Evolutionary conservation across 2,888 invertebrate genomes (phyloP).

Genomic region (Caenorhabditis japonica): DNA sequence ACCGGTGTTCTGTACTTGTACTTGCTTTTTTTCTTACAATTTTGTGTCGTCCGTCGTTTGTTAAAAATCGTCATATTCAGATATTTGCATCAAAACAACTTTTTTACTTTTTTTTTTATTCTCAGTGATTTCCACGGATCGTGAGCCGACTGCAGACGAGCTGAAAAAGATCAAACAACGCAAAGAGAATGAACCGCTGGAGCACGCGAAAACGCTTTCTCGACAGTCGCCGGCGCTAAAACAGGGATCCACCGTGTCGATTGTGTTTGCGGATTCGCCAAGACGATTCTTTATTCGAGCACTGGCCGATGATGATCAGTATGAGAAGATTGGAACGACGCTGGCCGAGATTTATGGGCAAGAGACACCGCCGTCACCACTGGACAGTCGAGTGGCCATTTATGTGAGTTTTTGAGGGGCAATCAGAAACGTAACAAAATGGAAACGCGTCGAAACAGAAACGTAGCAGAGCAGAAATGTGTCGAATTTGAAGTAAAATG

Average conservation of each 20-base stretch:
- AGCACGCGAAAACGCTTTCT: slow-evolving; percentile 53
- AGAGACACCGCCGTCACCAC: slow-evolving; percentile 32
- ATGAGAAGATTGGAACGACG: slow-evolving; percentile 44
- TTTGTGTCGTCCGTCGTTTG: no score
- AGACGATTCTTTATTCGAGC: slow-evolving; percentile 40
- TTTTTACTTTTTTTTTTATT: no score
- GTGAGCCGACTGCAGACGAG: slow-evolving; percentile 53
- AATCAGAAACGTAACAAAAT: no score
- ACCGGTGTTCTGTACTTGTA: slow-evolving; percentile 7
- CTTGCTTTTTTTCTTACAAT: background rate
- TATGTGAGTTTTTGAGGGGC: slow-evolving; percentile 44
- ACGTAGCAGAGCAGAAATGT: no score
- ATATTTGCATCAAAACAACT: no score
- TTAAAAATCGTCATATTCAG: no score
- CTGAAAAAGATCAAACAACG: slow-evolving; percentile 51
- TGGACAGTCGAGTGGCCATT: slow-evolving; percentile 58
- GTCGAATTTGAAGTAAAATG: no score
- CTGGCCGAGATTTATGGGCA: slow-evolving; percentile 49
- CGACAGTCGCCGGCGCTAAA: slow-evolving; percentile 28
- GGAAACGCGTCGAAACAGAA: no score
- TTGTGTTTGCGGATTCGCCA: slow-evolving; percentile 35
- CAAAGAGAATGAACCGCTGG: slow-evolving; percentile 58
- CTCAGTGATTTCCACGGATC: slow-evolving; percentile 45
- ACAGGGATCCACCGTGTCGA: slow-evolving; percentile 27
- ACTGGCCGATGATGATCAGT: slow-evolving; percentile 43